phyloP scores from a whole-genome alignment of 2,113 vertebrate species.

The Melozone crissalis region DNA sequence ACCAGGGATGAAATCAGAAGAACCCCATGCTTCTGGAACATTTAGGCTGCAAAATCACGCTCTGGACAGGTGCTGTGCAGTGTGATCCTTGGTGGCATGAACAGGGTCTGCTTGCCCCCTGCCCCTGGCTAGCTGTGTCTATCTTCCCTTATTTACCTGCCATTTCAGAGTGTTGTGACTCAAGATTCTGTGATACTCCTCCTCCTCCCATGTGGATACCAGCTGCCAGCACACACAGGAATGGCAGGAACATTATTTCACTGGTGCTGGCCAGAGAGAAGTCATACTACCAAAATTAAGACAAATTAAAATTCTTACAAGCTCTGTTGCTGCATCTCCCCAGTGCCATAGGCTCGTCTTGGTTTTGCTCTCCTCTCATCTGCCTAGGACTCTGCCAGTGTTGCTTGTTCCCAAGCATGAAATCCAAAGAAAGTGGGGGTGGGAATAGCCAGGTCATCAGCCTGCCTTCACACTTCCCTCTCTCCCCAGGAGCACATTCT shows the following conservation, averaged over 20 bases:
- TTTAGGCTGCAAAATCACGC: not conserved
- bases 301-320: not conserved
- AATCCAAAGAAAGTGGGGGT: not conserved
- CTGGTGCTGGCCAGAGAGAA: not conserved
- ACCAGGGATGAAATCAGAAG: not conserved
- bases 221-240: not conserved
- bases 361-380: not conserved
- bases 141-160: not conserved
- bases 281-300: not conserved
- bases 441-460: not conserved
- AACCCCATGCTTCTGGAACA: not conserved
- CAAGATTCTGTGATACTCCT: not conserved
- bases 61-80: not conserved
- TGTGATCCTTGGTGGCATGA: not conserved
- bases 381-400: not conserved
- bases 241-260: not conserved
- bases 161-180: rapidly evolving
- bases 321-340: not conserved
- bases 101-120: not conserved
- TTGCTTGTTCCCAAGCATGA: not conserved
- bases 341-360: not conserved
- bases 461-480: not conserved
- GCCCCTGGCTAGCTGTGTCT: rapidly evolving
- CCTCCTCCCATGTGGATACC: not conserved
- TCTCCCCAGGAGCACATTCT: not conserved